Conservation (phyloP, 1,140 invertebrate species). For the Andricus grossulariae region DNA sequence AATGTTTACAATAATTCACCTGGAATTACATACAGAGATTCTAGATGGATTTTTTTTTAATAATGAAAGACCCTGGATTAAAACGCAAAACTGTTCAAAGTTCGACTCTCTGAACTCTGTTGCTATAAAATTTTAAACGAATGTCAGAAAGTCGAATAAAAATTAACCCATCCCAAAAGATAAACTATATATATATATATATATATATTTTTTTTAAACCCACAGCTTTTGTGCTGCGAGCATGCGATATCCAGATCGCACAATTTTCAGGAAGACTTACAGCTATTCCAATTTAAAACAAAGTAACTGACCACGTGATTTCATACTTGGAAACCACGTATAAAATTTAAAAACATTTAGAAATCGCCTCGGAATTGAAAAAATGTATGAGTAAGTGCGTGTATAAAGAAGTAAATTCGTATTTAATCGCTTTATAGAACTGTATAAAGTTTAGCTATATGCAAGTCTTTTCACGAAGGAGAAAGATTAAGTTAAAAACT, state of each 20-base stretch:
- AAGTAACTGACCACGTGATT: background rate
- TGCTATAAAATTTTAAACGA: background rate
- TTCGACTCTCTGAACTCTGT: background rate
- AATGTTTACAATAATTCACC: no score
- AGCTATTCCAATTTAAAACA: background rate
- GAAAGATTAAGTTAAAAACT: background rate
- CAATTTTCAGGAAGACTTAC: slow-evolving; percentile 4
- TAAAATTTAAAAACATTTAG: background rate
- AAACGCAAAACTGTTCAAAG: background rate
- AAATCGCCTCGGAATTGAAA: background rate
- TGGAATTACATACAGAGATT: background rate
- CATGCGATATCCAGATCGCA: background rate
- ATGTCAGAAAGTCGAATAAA: background rate
- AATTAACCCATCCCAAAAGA: background rate
- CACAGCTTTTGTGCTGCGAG: no score
- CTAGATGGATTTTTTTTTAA: background rate
- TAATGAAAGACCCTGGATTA: slow-evolving; percentile 4
- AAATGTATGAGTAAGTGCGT: background rate
- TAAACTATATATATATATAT: background rate
- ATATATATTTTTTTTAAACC: no score
- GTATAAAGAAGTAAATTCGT: background rate
- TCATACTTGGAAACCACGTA: background rate
- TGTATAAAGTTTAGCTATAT: background rate
- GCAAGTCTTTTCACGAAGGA: background rate
- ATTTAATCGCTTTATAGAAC: background rate